phyloP scores from a whole-genome alignment of 1,140 invertebrate genomes.

The Drosophila virilis region DNA sequence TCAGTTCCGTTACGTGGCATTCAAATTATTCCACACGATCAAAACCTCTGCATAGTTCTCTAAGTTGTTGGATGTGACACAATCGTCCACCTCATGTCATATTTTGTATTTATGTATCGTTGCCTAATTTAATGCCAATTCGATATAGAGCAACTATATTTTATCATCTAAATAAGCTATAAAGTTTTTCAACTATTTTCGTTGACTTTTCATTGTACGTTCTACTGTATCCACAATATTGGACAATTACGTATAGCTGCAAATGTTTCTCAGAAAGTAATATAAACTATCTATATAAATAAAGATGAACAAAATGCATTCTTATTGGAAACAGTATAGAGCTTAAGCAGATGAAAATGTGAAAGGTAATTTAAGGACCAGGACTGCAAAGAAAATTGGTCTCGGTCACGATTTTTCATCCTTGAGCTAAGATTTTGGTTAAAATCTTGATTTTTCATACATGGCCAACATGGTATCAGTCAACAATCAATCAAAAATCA shows the following conservation, averaged over 20 bases:
- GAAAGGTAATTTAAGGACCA: too few relatives aligned
- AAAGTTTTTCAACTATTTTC: slow-evolving; percentile 9
- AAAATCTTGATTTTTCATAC: too few relatives aligned
- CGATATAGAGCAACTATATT: neutral
- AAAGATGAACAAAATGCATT: slow-evolving; percentile 3
- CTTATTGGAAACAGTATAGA: neutral
- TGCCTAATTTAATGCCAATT: slow-evolving; percentile 12
- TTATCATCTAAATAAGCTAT: slow-evolving; percentile 5
- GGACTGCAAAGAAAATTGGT: too few relatives aligned
- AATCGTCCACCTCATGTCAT: neutral
- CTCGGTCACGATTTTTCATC: too few relatives aligned
- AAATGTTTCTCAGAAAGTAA: slow-evolving; percentile 49
- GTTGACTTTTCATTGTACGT: slow-evolving; percentile 7
- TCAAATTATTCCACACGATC: neutral
- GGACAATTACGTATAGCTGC: slow-evolving; percentile 36
- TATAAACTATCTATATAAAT: slow-evolving; percentile 50
- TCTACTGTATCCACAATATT: slow-evolving; percentile 11
- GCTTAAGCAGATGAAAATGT: too few relatives aligned
- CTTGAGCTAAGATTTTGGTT: too few relatives aligned
- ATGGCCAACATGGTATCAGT: too few relatives aligned
- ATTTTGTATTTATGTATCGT: slow-evolving; percentile 48
- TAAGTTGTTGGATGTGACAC: neutral
- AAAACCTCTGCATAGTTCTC: slow-evolving; percentile 6
- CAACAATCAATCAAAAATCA: too few relatives aligned
- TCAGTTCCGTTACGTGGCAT: slow-evolving; percentile 9